Evolutionary conservation across 92 coral and sea anemone species (phyloP).

Genomic region (Paragorgia papillata): DNA sequence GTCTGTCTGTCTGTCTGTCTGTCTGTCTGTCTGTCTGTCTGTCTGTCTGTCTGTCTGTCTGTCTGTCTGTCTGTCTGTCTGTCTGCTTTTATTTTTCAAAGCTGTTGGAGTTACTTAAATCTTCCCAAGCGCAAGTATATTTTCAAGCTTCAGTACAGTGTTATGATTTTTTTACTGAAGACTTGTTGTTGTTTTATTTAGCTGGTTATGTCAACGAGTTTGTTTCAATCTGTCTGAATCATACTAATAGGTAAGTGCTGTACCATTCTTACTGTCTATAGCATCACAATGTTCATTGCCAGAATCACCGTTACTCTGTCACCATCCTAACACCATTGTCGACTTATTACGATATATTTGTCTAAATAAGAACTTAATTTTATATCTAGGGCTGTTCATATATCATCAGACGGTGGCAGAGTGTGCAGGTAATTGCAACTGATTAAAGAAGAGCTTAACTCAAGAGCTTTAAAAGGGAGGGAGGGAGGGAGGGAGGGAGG

Average conservation of each 20-base stretch:
- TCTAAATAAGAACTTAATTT: background rate
- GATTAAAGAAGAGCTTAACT: background rate
- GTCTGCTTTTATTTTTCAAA: too few relatives aligned
- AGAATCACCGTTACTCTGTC: too few relatives aligned
- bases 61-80: background rate
- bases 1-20: background rate
- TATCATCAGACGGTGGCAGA: constrained; percentile 97
- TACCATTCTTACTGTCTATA: background rate
- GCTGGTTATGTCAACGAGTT: constrained; percentile 96
- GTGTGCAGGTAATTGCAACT: constrained; percentile 75
- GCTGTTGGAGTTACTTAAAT: too few relatives aligned
- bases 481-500: too few relatives aligned
- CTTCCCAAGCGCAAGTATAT: too few relatives aligned
- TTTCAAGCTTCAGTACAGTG: too few relatives aligned
- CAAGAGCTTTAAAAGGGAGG: background rate
- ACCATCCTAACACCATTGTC: too few relatives aligned
- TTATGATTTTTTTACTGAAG: background rate
- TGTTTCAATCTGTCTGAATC: constrained; percentile 96
- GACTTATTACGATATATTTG: background rate
- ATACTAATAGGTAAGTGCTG: constrained; percentile 69
- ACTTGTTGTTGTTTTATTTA: constrained; percentile 26
- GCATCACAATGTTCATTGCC: background rate
- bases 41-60: background rate
- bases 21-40: background rate
- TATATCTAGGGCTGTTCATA: constrained; percentile 73